These are phyloP conservation scores for Macroteleia sp. DNA, from an alignment of 2,888 invertebrate species.

Conservation along the genomic window DNA sequence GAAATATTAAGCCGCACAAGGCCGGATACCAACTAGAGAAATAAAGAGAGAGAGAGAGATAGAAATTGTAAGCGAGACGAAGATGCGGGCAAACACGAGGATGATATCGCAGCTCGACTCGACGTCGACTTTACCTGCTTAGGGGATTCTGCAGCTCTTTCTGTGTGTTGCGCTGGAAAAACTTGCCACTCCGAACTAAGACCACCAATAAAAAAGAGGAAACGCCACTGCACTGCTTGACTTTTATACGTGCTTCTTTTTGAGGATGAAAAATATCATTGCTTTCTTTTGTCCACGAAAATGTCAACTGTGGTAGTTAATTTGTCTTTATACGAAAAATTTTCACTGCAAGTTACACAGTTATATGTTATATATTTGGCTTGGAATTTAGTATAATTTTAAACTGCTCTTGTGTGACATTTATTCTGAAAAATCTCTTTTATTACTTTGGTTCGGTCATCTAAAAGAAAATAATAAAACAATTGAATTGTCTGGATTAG, in stretches of 20 bases:
- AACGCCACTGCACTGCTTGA: constrained; percentile 53
- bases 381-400: constrained; percentile 24
- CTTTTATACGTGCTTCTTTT: constrained; percentile 57
- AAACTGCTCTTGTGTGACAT: constrained; percentile 5
- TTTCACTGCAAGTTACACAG: constrained; percentile 15
- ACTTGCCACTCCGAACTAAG: constrained; percentile 63
- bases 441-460: too few species aligned
- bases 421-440: constrained; percentile 15
- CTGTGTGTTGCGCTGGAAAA: constrained; percentile 50
- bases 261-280: constrained; percentile 52
- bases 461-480: too few species aligned
- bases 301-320: constrained; percentile 54
- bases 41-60: constrained; percentile 49
- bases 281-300: constrained; percentile 57
- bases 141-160: constrained; percentile 50
- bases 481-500: too few species aligned
- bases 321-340: constrained; percentile 48
- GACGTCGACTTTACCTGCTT: constrained; percentile 60
- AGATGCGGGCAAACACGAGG: constrained; percentile 34
- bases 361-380: constrained; percentile 32
- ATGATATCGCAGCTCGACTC: constrained; percentile 52
- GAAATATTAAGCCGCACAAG: too few species aligned
- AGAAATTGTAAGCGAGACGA: constrained; percentile 16
- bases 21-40: constrained; percentile 72
- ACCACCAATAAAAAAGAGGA: constrained; percentile 62